These are phyloP conservation scores for Smutsia gigantea DNA, from an alignment of 2,797 vertebrate species.

Conservation along the genomic window DNA sequence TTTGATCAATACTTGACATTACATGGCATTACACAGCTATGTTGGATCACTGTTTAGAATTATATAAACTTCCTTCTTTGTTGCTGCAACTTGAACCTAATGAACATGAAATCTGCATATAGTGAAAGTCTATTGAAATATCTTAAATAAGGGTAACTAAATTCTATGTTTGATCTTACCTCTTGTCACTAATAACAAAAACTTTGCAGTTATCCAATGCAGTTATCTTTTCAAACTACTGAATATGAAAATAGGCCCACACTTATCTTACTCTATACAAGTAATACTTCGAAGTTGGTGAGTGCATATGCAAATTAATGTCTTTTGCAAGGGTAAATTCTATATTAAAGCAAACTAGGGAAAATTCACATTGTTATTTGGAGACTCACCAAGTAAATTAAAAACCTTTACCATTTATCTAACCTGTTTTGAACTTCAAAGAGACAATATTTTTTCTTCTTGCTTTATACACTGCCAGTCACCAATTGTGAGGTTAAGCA, in stretches of 20 bases:
- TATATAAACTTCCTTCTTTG: background rate
- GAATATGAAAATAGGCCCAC: background rate
- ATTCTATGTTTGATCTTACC: background rate
- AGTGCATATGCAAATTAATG: background rate
- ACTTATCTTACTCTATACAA: background rate
- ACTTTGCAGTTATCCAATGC: background rate
- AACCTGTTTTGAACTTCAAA: background rate
- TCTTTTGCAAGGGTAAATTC: background rate
- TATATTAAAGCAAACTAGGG: background rate
- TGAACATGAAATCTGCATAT: background rate
- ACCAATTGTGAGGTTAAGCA: background rate
- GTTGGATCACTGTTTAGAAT: background rate
- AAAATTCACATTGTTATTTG: background rate
- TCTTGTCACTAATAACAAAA: background rate
- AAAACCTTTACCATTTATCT: background rate
- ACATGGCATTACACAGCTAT: background rate
- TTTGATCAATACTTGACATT: background rate
- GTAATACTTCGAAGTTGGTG: background rate
- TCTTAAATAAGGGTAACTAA: background rate
- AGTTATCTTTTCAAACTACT: background rate
- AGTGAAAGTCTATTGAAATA: background rate
- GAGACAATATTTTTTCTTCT: background rate
- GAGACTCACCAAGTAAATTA: background rate
- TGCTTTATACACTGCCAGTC: background rate
- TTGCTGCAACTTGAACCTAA: background rate